Base-by-base conservation (phyloP, 2,797 vertebrate genomes). In the Buphagus erythrorhynchus region DNA sequence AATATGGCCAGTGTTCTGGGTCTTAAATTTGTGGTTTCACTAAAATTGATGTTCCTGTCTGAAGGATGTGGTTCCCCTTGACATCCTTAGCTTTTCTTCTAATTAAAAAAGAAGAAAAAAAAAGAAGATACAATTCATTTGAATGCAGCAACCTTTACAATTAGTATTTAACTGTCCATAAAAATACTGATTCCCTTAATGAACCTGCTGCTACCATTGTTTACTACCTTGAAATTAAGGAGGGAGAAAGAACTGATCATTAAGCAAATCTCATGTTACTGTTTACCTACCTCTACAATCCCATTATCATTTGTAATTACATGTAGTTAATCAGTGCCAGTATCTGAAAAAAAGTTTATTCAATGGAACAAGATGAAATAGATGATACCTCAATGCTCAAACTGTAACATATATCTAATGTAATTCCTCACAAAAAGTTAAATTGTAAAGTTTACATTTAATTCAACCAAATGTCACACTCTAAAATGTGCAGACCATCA, bases 111-210 rank as follows among this genome's bases (percentile, higher is more conserved):
- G 19, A 40, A 55, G 15, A 8, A 61, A 62, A 69, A 75, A 49
- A 49, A 76, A 45, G 10, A 48, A 57, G 33, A 46, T 40, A 46
- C 26, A 67, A 76, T 91, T 74, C 48, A 55, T 71, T 92, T 36
- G 35, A 89, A 77, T 65, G 63, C 65, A 89, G 48, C 65, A 62
- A 52, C 68, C 78, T 81, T 82, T 93, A 71, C 65, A 89, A 91
- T 77, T 89, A 75, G 81, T 46, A 88, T 80, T 92, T 96, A 93
- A 89, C 75, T 86, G 54, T 71, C 87, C 58, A 90, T 91, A 92
- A 96, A 92, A 86, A n/a, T 48, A 87, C 31, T 35, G 65, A 86
- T 90, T 95, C 38, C 33, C 75, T 88, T 92, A 96, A 94, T 83
- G 86, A 97, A 92, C 58, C 78, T 88, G 48, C 72, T 92, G 86